These are phyloP conservation scores for Apodemus agrarius DNA, from an alignment of 2,797 vertebrate genomes.

Conservation along the genomic window DNA sequence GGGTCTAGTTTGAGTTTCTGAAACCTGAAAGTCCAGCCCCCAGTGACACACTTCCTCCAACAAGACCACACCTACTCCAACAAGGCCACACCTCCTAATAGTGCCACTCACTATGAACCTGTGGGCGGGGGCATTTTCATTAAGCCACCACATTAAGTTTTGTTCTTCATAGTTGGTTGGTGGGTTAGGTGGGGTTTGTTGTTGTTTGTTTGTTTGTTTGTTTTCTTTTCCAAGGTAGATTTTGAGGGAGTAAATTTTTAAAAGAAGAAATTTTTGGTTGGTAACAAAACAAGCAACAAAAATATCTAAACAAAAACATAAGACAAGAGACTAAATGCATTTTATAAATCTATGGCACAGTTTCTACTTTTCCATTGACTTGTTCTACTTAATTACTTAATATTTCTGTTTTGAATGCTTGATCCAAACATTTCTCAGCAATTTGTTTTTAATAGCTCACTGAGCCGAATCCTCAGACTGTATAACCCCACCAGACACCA, in stretches of 20 bases:
- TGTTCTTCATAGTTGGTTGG: neutral
- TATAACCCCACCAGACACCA: neutral
- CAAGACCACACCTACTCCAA: neutral
- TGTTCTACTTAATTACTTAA: slow-evolving; percentile 10
- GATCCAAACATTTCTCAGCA: slow-evolving; percentile 64
- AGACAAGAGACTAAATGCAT: slow-evolving; percentile 71
- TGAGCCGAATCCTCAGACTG: slow-evolving; percentile 21
- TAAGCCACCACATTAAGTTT: neutral
- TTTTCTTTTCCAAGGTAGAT: slow-evolving; percentile 62
- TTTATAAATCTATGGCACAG: slow-evolving; percentile 48
- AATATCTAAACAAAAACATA: slow-evolving; percentile 8
- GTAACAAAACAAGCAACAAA: slow-evolving; percentile 46
- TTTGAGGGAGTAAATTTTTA: slow-evolving; percentile 66
- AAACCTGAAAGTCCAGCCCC: neutral
- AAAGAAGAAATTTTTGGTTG: slow-evolving; percentile 71
- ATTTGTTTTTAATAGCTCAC: slow-evolving; percentile 31
- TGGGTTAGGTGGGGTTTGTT: neutral
- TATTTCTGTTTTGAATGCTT: slow-evolving; percentile 13
- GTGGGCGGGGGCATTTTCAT: neutral
- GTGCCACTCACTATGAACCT: neutral
- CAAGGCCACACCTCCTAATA: neutral
- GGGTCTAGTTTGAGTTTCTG: neutral
- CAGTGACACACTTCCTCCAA: neutral
- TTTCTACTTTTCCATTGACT: slow-evolving; percentile 47
- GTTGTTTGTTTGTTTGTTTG: neutral